phyloP scores from a whole-genome alignment of 2,888 invertebrate genomes.

The Noctua pronuba region DNA sequence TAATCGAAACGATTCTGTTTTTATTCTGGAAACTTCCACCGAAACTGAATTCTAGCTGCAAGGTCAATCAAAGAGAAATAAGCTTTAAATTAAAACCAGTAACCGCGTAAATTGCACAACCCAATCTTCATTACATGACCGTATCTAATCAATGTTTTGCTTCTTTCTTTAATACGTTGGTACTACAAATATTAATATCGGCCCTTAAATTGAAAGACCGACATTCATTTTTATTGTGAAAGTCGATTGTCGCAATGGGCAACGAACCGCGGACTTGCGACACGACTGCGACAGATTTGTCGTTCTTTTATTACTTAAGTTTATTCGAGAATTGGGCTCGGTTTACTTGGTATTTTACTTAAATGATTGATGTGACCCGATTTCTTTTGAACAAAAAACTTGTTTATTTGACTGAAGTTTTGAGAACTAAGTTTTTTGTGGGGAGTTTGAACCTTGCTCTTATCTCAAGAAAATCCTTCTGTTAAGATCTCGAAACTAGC shows the following conservation, averaged over 20 bases:
- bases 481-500: not conserved
- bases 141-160: slow-evolving; percentile 44
- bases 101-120: slow-evolving; percentile 41
- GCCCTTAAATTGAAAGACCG: slow-evolving; percentile 58
- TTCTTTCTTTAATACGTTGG: slow-evolving; percentile 31
- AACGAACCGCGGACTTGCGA: slow-evolving; percentile 55
- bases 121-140: slow-evolving; percentile 45
- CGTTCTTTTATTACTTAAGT: slow-evolving; percentile 38
- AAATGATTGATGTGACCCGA: slow-evolving; percentile 38
- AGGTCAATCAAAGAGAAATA: slow-evolving; percentile 31
- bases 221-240: slow-evolving; percentile 59
- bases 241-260: slow-evolving; percentile 58
- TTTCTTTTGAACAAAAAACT: slow-evolving; percentile 24
- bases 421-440: slow-evolving; percentile 9
- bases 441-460: not conserved
- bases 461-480: not conserved
- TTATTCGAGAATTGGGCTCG: slow-evolving; percentile 41
- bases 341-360: slow-evolving; percentile 44
- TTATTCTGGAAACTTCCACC: slow-evolving; percentile 6
- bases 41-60: slow-evolving; percentile 4
- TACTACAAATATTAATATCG: slow-evolving; percentile 36
- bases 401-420: not conserved
- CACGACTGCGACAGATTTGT: slow-evolving; percentile 47
- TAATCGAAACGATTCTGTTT: not conserved
- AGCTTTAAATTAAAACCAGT: slow-evolving; percentile 24